These are phyloP conservation scores for Rhincodon typus DNA, from an alignment of 2,797 vertebrate species.

Conservation along the genomic window DNA sequence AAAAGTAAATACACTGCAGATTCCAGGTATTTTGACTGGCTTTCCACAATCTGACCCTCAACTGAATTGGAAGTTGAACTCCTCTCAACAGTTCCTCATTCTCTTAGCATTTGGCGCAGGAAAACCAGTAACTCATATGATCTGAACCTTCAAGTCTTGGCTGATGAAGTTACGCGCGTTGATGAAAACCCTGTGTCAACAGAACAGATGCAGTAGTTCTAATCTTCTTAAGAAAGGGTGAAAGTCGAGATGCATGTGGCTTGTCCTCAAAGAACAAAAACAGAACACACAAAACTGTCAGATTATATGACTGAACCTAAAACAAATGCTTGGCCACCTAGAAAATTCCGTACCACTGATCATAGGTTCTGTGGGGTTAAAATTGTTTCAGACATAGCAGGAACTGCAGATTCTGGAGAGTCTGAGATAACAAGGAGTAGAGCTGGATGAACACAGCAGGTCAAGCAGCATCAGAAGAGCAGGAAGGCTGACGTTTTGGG, in stretches of 20 bases:
- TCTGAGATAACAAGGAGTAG: no score
- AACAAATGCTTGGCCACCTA: not conserved
- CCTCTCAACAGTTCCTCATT: not conserved
- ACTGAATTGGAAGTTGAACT: no score
- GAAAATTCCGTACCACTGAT: no score
- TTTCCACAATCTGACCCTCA: not conserved
- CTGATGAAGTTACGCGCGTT: not conserved
- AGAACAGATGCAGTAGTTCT: not conserved
- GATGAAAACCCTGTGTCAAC: no score
- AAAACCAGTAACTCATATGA: not conserved
- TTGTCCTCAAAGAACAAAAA: not conserved
- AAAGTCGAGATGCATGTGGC: not conserved
- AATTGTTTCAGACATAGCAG: no score
- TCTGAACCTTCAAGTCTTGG: not conserved
- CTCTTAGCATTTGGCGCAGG: not conserved
- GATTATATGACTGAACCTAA: not conserved
- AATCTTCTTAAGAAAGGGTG: not conserved
- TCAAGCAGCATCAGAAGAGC: no score
- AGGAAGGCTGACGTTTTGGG: no score
- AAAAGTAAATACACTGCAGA: not conserved
- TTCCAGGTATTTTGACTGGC: not conserved
- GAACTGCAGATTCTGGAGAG: no score
- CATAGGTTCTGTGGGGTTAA: no score
- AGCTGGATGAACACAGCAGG: no score
- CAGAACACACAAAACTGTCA: no score